phyloP scores from a whole-genome alignment of 2,888 invertebrate species.

The Ptychoptera contaminata region DNA sequence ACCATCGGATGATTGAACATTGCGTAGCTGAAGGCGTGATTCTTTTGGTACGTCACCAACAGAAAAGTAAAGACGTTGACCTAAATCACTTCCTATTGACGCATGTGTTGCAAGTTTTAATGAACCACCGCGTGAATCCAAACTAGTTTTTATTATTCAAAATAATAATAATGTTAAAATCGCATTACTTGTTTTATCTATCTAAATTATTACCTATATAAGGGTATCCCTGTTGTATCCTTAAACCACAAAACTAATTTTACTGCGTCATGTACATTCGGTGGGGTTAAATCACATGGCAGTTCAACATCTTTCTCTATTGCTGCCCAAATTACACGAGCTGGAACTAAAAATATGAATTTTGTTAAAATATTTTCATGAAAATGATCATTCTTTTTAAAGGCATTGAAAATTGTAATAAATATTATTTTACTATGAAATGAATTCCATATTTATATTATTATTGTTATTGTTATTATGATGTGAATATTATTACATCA shows the following conservation, averaged over 20 bases:
- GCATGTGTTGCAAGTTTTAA: slow-evolving; percentile 52
- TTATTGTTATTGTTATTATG: too few relatives aligned
- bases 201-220: slow-evolving; percentile 59
- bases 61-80: slow-evolving; percentile 56
- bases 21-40: slow-evolving; percentile 56
- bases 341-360: slow-evolving; percentile 41
- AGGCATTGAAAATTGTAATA: too few relatives aligned
- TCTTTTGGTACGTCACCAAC: slow-evolving; percentile 55
- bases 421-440: too few relatives aligned
- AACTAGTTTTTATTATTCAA: slow-evolving; percentile 32
- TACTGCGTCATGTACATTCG: slow-evolving; percentile 51
- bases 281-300: slow-evolving; percentile 68
- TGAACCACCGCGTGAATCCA: slow-evolving; percentile 61
- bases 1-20: slow-evolving; percentile 56
- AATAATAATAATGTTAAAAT: background rate
- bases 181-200: too few relatives aligned
- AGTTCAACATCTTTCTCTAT: slow-evolving; percentile 59
- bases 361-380: too few relatives aligned
- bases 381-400: too few relatives aligned
- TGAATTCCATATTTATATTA: too few relatives aligned
- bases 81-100: slow-evolving; percentile 63
- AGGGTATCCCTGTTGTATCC: slow-evolving; percentile 65
- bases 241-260: slow-evolving; percentile 86
- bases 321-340: slow-evolving; percentile 57
- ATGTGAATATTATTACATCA: too few relatives aligned